These are phyloP conservation scores for Gypaetus barbatus DNA, from an alignment of 2,797 vertebrate genomes.

Conservation along the genomic window DNA sequence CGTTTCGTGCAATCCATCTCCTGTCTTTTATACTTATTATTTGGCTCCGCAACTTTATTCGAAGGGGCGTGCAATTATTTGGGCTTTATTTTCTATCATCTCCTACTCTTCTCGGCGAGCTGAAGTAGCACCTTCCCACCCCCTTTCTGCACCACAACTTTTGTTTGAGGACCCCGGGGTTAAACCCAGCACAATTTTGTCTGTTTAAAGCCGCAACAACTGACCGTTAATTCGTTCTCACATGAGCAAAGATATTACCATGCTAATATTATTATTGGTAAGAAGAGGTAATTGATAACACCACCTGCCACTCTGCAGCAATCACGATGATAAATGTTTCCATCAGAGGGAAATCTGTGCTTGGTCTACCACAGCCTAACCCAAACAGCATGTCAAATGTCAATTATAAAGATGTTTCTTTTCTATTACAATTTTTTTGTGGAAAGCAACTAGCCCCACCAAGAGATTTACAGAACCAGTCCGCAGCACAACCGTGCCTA, in stretches of 20 bases:
- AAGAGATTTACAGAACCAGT: neutral
- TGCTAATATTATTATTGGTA: slow-evolving; percentile 84
- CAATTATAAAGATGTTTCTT: slow-evolving; percentile 80
- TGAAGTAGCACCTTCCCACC: slow-evolving; percentile 18
- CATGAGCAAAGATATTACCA: slow-evolving; percentile 78
- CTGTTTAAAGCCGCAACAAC: slow-evolving; percentile 55
- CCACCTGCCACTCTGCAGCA: slow-evolving; percentile 80
- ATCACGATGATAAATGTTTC: slow-evolving; percentile 83
- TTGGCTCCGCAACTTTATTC: slow-evolving; percentile 14
- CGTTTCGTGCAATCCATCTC: neutral
- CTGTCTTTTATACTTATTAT: neutral
- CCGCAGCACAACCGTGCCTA: neutral
- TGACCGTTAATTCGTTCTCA: slow-evolving; percentile 70
- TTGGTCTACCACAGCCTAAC: slow-evolving; percentile 73
- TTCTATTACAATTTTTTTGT: slow-evolving; percentile 49
- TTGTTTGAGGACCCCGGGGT: slow-evolving; percentile 47
- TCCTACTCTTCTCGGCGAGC: neutral
- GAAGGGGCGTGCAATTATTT: neutral
- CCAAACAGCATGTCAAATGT: slow-evolving; percentile 79
- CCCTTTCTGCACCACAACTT: slow-evolving; percentile 27
- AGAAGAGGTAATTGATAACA: slow-evolving; percentile 81
- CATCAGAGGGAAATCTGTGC: slow-evolving; percentile 78
- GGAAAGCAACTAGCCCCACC: neutral
- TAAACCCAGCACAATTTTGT: slow-evolving; percentile 33
- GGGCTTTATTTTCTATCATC: slow-evolving; percentile 19